Percentiles rank a stretch among this genome's conserved stretches.
Evolutionary conservation across 2,888 invertebrate species (phyloP).

Genomic region (Lochmaea capreae): DNA sequence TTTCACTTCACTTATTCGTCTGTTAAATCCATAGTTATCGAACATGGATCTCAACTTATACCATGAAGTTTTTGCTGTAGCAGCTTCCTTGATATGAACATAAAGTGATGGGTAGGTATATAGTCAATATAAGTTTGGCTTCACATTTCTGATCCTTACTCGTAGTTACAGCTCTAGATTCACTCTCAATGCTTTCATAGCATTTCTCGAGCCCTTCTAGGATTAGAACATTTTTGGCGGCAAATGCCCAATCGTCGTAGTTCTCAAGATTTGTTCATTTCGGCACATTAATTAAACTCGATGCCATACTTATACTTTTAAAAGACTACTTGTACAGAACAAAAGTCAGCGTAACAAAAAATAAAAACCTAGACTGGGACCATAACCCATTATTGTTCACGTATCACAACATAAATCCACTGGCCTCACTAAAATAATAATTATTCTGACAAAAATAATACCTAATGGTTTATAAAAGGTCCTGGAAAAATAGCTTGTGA

Average conservation of each 20-base stretch:
- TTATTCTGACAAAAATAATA: no score
- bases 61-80: no score
- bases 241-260: constrained; percentile 50
- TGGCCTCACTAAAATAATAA: no score
- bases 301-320: constrained; percentile 42
- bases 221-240: constrained; percentile 37
- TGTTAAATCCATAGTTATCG: constrained; percentile 42
- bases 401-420: no score
- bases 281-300: constrained; percentile 31
- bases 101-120: no score
- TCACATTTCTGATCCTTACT: no score
- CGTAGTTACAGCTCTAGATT: no score
- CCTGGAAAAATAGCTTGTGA: no score
- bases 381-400: constrained; percentile 48
- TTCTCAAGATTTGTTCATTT: constrained; percentile 9
- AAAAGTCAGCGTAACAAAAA: not conserved
- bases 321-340: constrained; percentile 26
- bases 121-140: no score
- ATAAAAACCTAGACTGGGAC: constrained; percentile 40
- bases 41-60: constrained; percentile 16
- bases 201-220: constrained; percentile 44
- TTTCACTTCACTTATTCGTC: constrained; percentile 43
- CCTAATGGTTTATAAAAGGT: no score
- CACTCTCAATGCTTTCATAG: no score
- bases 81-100: no score